Base-by-base conservation (phyloP, 1,140 invertebrate genomes). In the Drosophila punjabiensis region DNA sequence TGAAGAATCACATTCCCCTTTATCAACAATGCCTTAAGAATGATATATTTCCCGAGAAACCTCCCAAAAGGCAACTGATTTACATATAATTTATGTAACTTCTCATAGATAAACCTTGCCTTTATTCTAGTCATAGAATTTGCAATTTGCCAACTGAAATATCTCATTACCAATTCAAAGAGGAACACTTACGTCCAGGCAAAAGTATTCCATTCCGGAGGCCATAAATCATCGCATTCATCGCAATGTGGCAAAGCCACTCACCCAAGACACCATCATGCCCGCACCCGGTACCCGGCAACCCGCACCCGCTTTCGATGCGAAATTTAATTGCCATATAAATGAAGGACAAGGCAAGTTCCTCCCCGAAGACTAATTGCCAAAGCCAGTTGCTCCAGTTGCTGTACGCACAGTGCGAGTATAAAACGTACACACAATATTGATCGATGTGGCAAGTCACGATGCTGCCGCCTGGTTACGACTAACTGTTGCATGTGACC, bases 281-380 rank as follows among this genome's bases (percentile, higher is more conserved):
- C 52, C 52, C 52, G 52, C 7, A n/a, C n/a, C n/a, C n/a, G n/a
- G n/a, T n/a, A 55, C 52, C 52, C 66, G 48, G 20, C 47, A 24
- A 16, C 28, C 28, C 50, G 11, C 60, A 73, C 30, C 48, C 60
- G 67, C 20, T 62, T 37, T 55, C 76, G 65, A 64, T 62, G 63
- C 50, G 62, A 45, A 69, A 69, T 81, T 87, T 89, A 89, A 87
- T 84, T 81, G 85, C 85, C 85, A 84, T 70, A 81, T 77, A 84
- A 84, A 89, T 81, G 77, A 81, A 68, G 81, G 77, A 69, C 78
- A 63, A 47, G 45, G 55, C 73, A 55, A 50, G 52, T 52, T 67
- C 59, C 76, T 77, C 73, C 47, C 63, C 77, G 18, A 33, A 65
- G 60, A 84, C 81, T 88, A 87, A 87, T 87, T 87, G 83, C 80